Conservation (phyloP, 2,797 vertebrate genomes). For the Coregonus sp. region DNA sequence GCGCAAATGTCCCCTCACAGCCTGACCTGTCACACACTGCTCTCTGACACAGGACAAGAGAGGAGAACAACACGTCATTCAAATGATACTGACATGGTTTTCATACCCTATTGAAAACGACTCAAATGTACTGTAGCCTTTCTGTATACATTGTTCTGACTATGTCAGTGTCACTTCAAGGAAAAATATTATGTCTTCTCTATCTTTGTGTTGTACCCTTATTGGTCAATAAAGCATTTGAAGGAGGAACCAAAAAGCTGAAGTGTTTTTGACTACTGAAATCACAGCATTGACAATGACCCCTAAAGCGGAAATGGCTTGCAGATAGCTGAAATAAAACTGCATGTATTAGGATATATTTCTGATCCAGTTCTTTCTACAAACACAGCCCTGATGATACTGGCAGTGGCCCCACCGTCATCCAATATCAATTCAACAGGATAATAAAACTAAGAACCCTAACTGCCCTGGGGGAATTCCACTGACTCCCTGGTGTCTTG, state of each 20-base stretch:
- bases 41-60: slow-evolving; percentile 53
- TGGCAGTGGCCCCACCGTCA: slow-evolving; percentile 45
- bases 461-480: slow-evolving; percentile 50
- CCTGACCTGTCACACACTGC: slow-evolving; percentile 71
- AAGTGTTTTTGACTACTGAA: background rate
- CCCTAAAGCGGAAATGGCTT: slow-evolving; percentile 42
- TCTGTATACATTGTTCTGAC: too few species aligned
- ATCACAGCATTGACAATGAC: background rate
- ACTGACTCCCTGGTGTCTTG: slow-evolving; percentile 58
- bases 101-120: background rate
- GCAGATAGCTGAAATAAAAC: slow-evolving; percentile 46
- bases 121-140: background rate
- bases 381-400: slow-evolving; percentile 58
- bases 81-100: background rate
- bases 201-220: background rate
- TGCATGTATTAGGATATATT: slow-evolving; percentile 51
- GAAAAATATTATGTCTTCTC: too few species aligned
- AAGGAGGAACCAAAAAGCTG: background rate
- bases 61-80: background rate
- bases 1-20: slow-evolving; percentile 67
- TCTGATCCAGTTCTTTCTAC: slow-evolving; percentile 63
- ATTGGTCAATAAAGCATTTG: background rate
- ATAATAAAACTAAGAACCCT: slow-evolving; percentile 61
- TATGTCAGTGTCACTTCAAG: too few species aligned
- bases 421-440: slow-evolving; percentile 66